Evolutionary conservation across 2,113 vertebrate genomes (phyloP).

Genomic region (Marmota monax): DNA sequence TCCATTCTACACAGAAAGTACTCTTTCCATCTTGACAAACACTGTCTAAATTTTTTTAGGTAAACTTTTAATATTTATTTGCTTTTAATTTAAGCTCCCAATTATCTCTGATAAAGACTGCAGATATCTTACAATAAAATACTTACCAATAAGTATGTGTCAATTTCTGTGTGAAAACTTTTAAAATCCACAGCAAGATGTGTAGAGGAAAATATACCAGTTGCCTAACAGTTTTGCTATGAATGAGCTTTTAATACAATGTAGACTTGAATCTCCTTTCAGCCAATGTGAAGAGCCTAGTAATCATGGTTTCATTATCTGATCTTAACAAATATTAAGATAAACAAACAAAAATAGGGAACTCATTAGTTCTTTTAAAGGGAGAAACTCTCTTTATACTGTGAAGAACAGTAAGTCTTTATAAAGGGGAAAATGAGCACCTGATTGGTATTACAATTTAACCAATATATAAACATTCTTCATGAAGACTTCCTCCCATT

Average conservation of each 20-base stretch:
- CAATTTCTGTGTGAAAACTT: not conserved
- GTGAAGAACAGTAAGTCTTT: not conserved
- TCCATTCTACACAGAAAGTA: conserved; percentile 12
- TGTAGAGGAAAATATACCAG: not conserved
- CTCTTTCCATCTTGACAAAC: not conserved
- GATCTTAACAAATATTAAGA: not conserved
- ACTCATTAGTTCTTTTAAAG: conserved; percentile 20
- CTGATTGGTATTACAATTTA: not conserved
- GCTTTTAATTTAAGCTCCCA: not conserved
- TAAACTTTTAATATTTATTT: conserved; percentile 28
- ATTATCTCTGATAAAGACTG: conserved; percentile 22
- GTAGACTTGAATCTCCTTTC: not conserved
- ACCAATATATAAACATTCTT: not conserved
- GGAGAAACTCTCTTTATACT: not conserved
- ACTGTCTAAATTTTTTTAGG: not conserved
- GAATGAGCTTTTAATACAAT: not conserved
- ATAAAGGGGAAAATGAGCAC: too few relatives aligned
- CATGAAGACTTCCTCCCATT: not conserved
- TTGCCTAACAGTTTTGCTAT: not conserved
- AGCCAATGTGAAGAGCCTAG: not conserved
- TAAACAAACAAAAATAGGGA: not conserved
- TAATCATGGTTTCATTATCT: not conserved
- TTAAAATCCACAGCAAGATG: not conserved
- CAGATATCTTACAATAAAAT: not conserved
- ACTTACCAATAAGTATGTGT: not conserved